Base-by-base conservation (phyloP, 2,113 vertebrate genomes). In the Notothenia rossii region DNA sequence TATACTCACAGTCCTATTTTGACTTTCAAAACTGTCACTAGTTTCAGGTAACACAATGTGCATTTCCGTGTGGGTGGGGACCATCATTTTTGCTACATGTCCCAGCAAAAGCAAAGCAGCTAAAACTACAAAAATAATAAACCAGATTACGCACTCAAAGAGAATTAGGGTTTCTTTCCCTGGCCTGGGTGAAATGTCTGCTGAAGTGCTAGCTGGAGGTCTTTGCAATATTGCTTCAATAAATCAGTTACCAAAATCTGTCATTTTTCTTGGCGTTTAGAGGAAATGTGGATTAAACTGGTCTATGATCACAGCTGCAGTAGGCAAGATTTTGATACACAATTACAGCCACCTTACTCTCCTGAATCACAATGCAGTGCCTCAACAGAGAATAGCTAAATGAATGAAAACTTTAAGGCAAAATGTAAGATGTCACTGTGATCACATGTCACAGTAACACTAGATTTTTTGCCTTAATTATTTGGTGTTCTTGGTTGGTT, bases 361-460 rank as follows among this genome's bases (percentile, higher is more conserved):
- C 18, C 50, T 62, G 68, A 88, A 83, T 75, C 68, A 76, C 59
- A 51, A 69, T 0, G 17, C 58, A 33, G 49, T 6, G 2, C 72
- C 45, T 56, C 59, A 72, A 48, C 62, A 43, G 22, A 82, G 62
- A 80, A 25, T 25, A 25, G 25, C 25, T 25, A 2, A 25, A 86
- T 66, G 50, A 68, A 74, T 71, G 72, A 48, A 66, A 79, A 64
- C 51, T n/a, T 50, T 46, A 69, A 18, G n/a, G 25, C 73, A 69
- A 72, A 88, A 72, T 72, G 61, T 40, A 84, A 72, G 60, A 75
- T 76, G 63, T 71, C 54, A 40, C 40, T 36, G 53, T 58, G 49
- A 20, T 50, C 45, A 66, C 68, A 51, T 11, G 3, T 22, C 56
- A 48, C 45, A 83, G 56, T 58, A 89, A 68, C 10, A 62, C 45